These are phyloP conservation scores for Mergus octosetaceus DNA, from an alignment of 2,797 vertebrate species.

Conservation along the genomic window DNA sequence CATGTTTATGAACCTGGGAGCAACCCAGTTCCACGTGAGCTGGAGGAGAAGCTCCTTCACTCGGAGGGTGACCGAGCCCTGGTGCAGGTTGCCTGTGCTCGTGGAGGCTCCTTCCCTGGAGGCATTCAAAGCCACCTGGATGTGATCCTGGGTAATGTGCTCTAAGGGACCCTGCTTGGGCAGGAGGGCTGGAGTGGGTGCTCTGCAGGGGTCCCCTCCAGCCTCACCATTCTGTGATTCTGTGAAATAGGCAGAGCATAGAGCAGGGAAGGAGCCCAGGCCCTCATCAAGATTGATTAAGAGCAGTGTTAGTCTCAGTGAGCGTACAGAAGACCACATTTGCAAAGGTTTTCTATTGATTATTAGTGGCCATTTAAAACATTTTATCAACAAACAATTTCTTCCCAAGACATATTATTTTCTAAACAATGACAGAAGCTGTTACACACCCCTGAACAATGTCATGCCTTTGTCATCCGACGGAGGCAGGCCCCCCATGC, in stretches of 20 bases:
- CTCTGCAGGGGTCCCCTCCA: too few relatives aligned
- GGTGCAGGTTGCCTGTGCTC: too few relatives aligned
- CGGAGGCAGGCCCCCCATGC: fast-evolving
- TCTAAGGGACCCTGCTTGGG: too few relatives aligned
- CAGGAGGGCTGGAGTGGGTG: too few relatives aligned
- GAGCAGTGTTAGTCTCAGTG: not conserved
- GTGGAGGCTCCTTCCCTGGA: too few relatives aligned
- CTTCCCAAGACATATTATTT: not conserved
- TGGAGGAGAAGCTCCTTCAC: too few relatives aligned
- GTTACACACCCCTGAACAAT: not conserved
- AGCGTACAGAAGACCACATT: not conserved
- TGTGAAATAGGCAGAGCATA: not conserved
- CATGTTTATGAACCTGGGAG: not conserved
- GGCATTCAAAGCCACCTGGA: too few relatives aligned
- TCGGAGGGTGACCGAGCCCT: too few relatives aligned
- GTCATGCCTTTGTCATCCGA: not conserved
- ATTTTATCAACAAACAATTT: not conserved
- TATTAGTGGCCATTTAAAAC: not conserved
- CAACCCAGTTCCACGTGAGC: not conserved
- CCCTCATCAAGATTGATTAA: not conserved
- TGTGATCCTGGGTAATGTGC: too few relatives aligned
- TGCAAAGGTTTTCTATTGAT: not conserved
- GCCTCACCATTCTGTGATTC: too few relatives aligned
- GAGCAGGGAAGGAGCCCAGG: not conserved
- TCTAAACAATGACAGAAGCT: not conserved